Base-by-base conservation (phyloP, 2,888 invertebrate genomes). In the Taphrorychus bicolor region DNA sequence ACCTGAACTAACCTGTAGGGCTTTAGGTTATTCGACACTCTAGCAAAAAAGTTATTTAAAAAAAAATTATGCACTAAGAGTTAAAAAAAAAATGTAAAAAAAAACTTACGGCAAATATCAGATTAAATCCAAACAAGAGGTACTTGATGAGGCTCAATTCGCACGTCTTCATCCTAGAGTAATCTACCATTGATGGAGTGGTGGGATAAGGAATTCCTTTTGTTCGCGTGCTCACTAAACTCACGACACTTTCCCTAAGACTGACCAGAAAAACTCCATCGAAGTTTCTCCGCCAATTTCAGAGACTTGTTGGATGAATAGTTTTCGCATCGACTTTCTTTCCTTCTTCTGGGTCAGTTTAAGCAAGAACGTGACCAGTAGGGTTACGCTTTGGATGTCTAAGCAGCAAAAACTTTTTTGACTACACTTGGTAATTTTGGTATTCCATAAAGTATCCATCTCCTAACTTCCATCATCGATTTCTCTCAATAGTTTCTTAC, bases 131-230 rank as follows among this genome's bases (percentile, higher is more conserved):
- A 74, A 91, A 85, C 71, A 92, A 83, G 84, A 91, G 86, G 77
- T 91, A 91, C 80, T 92, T 92, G 59, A 91, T 89, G 76, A 89
- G 86, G 80, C 85, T 87, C 87, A 91, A 87, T 75, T 91, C 90
- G 66, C 78, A 78, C 48, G 76, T 71, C 73, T 74, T 75, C 79
- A 79, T 79, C 65, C 73, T 78, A 48, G 56, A 49, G 21, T 52
- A 52, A 24, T 53, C 66, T 42, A 68, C n/a, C 63, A 56, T 59
- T 32, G n/a, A n/a, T n/a, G n/a, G 22, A 53, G 32, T 9, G 16
- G 19, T 19, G 22, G 2, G 19, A 54, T 18, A 52, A 40, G 7
- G 41, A 24, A 18, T 19, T 22, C n/a, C 3, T 19, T 54, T 17
- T 19, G 7, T 51, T 58, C 16, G 22, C 51, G 42, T 52, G 41